These are phyloP conservation scores for Lepidocyrtinus sp. DNA, from an alignment of 2,888 invertebrate species.

Conservation along the genomic window DNA sequence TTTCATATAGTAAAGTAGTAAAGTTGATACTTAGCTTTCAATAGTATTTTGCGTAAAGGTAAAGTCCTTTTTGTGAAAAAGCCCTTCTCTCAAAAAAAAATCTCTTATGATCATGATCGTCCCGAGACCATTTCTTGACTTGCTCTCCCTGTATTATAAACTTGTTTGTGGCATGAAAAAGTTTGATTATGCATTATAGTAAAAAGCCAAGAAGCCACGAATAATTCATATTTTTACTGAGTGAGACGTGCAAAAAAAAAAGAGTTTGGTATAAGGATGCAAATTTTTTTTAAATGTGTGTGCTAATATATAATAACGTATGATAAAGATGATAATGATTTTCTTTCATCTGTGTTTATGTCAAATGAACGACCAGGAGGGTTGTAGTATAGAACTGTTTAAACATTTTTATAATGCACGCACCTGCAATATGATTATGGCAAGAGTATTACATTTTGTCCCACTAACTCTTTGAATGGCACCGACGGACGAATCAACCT, in stretches of 20 bases:
- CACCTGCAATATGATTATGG: background rate
- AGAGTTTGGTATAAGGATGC: no score
- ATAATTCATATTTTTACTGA: constrained; percentile 49
- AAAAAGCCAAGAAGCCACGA: constrained; percentile 52
- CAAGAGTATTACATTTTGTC: constrained; percentile 28
- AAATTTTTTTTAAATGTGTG: constrained; percentile 41
- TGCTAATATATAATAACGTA: constrained; percentile 46
- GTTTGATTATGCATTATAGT: constrained; percentile 37
- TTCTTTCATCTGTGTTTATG: constrained; percentile 10
- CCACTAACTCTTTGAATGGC: constrained; percentile 59
- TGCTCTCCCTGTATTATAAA: constrained; percentile 37
- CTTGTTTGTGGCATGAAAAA: constrained; percentile 56
- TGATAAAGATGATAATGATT: constrained; percentile 10
- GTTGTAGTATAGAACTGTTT: background rate
- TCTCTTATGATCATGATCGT: background rate
- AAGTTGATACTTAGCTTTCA: background rate
- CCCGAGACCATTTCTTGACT: background rate
- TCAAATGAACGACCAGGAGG: constrained; percentile 14
- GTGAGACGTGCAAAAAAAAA: background rate
- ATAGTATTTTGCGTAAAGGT: background rate
- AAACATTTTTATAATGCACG: constrained; percentile 6
- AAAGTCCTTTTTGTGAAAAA: background rate
- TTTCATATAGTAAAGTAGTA: background rate
- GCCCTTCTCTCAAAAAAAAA: constrained; percentile 13
- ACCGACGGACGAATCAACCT: constrained; percentile 16